Base-by-base conservation (phyloP, 1,140 invertebrate species). In the Neelides sp. region DNA sequence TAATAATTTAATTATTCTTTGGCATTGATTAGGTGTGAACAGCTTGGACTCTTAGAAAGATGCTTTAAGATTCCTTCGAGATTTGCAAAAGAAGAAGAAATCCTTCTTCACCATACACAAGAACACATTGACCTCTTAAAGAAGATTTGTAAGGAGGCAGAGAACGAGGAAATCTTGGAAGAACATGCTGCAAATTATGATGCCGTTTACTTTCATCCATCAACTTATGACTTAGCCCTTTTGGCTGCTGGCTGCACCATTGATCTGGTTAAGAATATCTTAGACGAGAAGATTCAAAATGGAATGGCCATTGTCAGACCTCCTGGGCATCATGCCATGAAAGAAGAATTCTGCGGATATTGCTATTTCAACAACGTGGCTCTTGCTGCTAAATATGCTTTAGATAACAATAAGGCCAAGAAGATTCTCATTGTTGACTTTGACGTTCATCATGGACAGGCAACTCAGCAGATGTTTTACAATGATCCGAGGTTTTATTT, bases 321-420 rank as follows among this genome's bases (percentile, higher is more conserved):
- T 37, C 49, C 35, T 54, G 41, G 95, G 19, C 95, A 99, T 73
- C 95, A 99, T 76, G 93, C 94, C 3, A 91, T 90, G 82, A 70
- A 77, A 56, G 72, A 78, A 15, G 84, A 88, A 65, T 88, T 80
- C 50, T 86, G 83, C 69, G 93, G 93, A 15, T 97, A 91, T 67
- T 98, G 94, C 69, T 87, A 85, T 65, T 93, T 96, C 61, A 98
- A 98, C 66, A 98, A 98, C 69, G 90, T 93, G 1, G 94, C 88
- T 1, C 71, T 98, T 40, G 90, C 87, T 10, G 88, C 90, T 17
- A 77, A 83, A 60, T 76, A 84, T 65, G 83, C 81, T 23, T 62
- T 95, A 2, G 70, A 80, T 30, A 73, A 76, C 12, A 63, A 68
- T 20, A 64, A 65, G 24, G 27, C 77, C 1, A 65, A 73, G 44